Evolutionary conservation across 2,113 vertebrate species (phyloP), one percentile per base, ranked within the genome.

Genomic region (Toxotes jaculatrix): DNA sequence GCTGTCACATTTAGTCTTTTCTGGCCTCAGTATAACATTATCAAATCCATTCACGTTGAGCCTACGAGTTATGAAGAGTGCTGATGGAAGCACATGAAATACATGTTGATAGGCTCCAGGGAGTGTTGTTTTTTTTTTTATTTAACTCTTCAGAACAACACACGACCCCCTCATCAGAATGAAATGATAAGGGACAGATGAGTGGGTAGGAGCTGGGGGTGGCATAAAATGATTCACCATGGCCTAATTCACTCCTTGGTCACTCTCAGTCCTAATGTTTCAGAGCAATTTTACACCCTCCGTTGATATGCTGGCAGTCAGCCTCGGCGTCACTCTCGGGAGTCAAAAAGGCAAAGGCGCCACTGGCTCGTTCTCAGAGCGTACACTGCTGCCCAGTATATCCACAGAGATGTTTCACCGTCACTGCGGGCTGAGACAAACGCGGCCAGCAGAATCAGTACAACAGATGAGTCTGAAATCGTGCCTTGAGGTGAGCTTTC

Each of bases 81-180:
- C 73, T 88, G 89, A 88, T 83, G 80, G 87, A 83, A 77, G 68
- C 74, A 85, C 84, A 82, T 88, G 86, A 88, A 89, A 88, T 89
- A 59, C 64, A 85, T 74, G 56, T 80, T 79, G 74, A 89, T 74
- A 19, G 69, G 78, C 80, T 68, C 70, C 32, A 68, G 60, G 73
- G 68, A 79, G 71, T 23, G 16, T 74, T 27, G 27, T 27, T 27
- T 27, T 27, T 27, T 27, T 56, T 74, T 49, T 81, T 72, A 40
- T 27, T 69, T 27, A 70, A 77, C 64, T 79, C 55, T 45, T 82
- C 67, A 75, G 61, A 79, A 73, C 74, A 83, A 79, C 79, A 55
- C 68, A 71, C 62, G 60, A 31, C 71, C 68, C 83, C 84, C 55
- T 82, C 62, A 74, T 85, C 70, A 77, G 70, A 83, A 89, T 79